Evolutionary conservation across 2,797 vertebrate species (phyloP).

Genomic region (Pangasius krempfi): DNA sequence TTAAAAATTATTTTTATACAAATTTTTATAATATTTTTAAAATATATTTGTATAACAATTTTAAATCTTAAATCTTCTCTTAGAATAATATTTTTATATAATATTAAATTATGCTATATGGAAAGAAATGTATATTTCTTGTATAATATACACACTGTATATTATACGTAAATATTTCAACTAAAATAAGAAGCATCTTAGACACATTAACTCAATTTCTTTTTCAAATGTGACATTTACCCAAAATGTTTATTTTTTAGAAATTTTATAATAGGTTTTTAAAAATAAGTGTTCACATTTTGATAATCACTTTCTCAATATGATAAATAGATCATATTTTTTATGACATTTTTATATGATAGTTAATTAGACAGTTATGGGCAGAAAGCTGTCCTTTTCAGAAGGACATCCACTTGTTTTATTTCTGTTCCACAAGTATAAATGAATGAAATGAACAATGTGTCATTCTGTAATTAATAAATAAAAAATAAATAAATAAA

Average conservation of each 20-base stretch:
- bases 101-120: too few species aligned
- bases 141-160: too few species aligned
- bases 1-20: background rate
- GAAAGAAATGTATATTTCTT: too few species aligned
- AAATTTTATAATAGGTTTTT: background rate
- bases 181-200: too few species aligned
- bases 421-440: background rate
- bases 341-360: background rate
- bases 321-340: background rate
- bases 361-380: background rate
- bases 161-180: too few species aligned
- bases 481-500: too few species aligned
- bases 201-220: too few species aligned
- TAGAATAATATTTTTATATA: too few species aligned
- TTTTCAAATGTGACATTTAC: background rate
- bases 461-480: background rate
- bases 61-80: too few species aligned
- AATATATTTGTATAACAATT: too few species aligned
- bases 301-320: background rate
- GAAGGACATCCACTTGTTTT: background rate
- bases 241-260: background rate
- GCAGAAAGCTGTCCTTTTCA: background rate
- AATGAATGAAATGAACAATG: background rate
- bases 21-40: background rate
- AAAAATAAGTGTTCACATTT: background rate